Base-by-base conservation (phyloP, 2,888 invertebrate species). In the Phytoseiulus persimilis region DNA sequence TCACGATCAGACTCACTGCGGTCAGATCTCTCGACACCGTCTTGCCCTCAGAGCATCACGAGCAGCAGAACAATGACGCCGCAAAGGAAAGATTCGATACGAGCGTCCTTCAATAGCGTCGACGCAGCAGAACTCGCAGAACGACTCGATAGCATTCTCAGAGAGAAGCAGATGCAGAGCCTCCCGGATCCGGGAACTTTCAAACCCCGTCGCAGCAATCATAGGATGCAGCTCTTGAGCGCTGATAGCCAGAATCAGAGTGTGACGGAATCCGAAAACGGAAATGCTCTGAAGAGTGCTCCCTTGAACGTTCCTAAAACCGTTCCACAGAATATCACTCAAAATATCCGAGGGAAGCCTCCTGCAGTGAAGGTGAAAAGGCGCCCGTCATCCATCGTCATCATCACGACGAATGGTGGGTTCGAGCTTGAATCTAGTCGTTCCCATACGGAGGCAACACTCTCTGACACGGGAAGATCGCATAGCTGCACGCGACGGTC, bases 61-160 rank as follows among this genome's bases (percentile, higher is more conserved):
- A 65, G 28, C 28, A 65, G 65, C 65, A 65, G 65, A 65, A 65
- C 65, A 28, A 65, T 87, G 45, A 87, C 39, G 32, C 87, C 87
- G 0, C 87, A 87, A 18, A 31, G 87, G 18, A 87, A 33, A 23
- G 87, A 87, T 32, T 87, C 87, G 32, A 87, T 87, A 6, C 32
- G 32, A 28, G n/a, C 87, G 6, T 87, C 87, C 31, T 31, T 87
- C 18, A 31, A 87, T n/a, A 45, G 39, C 32, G 32, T 87, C 87
- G 87, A 87, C 45, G 87, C 87, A n/a, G 6, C n/a, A 23, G 87
- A 87, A 32, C 32, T 87, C 39, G 87, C 87, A 39, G n/a, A n/a
- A n/a, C 1, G 87, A 33, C 33, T 87, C 32, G 87, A 87, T 33
- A 31, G 18, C 45, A 23, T 87, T n/a, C 65, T 65, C 1, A 65